Conservation (phyloP, 1,140 invertebrate species). For the Temnothorax curvispinosus region DNA sequence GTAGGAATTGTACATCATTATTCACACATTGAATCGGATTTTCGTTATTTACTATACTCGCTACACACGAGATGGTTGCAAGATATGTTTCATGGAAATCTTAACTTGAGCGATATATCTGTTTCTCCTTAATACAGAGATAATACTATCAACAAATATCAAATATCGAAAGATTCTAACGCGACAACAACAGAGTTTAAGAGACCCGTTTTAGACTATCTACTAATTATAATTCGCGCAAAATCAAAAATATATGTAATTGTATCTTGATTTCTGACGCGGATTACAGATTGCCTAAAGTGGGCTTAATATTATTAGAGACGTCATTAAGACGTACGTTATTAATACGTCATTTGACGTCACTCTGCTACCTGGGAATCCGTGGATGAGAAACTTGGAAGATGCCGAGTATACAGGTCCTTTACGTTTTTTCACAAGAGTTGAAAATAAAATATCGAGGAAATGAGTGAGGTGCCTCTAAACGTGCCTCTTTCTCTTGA, state of each 20-base stretch:
- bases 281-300: background rate
- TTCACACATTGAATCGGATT: background rate
- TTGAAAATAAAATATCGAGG: background rate
- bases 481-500: background rate
- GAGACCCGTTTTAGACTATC: background rate
- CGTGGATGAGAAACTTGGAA: background rate
- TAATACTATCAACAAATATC: background rate
- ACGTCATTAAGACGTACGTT: too few species aligned
- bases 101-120: background rate
- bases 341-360: too few species aligned
- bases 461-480: background rate
- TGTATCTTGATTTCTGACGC: background rate
- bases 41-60: background rate
- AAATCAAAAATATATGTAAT: constrained; percentile 2
- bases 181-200: background rate
- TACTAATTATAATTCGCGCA: background rate
- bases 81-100: background rate
- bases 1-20: constrained; percentile 14
- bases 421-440: background rate
- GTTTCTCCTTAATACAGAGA: background rate
- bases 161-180: background rate
- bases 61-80: background rate
- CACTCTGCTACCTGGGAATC: too few species aligned
- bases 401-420: background rate
- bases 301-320: background rate